Base-by-base conservation (phyloP, 2,888 invertebrate genomes). In the Melanostoma mellinum region DNA sequence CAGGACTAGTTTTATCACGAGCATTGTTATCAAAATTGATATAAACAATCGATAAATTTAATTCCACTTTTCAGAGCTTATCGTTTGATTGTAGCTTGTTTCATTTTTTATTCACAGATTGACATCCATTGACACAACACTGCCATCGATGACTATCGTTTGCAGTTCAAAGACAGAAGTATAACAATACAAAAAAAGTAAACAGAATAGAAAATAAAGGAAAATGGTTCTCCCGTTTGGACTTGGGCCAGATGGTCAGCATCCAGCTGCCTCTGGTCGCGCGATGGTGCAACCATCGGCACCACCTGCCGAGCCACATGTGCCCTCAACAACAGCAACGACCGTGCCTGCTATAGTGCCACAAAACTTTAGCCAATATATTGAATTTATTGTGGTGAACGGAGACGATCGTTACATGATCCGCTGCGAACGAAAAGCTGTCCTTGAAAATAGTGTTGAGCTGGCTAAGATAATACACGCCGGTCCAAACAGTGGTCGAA, bases 381-480 rank as follows among this genome's bases (percentile, higher is more conserved):
- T 91, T 73, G 91, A 91, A 74, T 91, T 91, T 65, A 90, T 91
- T 40, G 90, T 91, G 53, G 91, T 91, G 6, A 91, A 91, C 71
- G 90, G 90, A 40, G 90, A 91, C n/a, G 90, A 91, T 87, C 89
- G 90, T 8, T 90, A 90, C 56, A 89, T 91, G 90, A 91, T 91
- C 42, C 89, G 91, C 4, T 90, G 90, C 65, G 90, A 90, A 77
- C 87, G 91, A 1, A 90, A 90, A 67, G 89, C 89, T 3, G 89
- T 91, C 6, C 86, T 90, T 20, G 91, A 91, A 74, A 88, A 90
- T 53, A 91, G 91, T 75, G 90, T 91, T 36, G 91, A 91, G 82
- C 67, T 91, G 86, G 90, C 91, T 55, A 91, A 90, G 86, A 77
- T 91, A 6, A 90, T 91, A 73, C 90, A 90, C 50, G 90, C 91